A percentile compares a stretch with the other conserved stretches of the same genome.
These are phyloP conservation scores for Volucella inflata DNA, from an alignment of 2,888 invertebrate species.

Conservation along the genomic window DNA sequence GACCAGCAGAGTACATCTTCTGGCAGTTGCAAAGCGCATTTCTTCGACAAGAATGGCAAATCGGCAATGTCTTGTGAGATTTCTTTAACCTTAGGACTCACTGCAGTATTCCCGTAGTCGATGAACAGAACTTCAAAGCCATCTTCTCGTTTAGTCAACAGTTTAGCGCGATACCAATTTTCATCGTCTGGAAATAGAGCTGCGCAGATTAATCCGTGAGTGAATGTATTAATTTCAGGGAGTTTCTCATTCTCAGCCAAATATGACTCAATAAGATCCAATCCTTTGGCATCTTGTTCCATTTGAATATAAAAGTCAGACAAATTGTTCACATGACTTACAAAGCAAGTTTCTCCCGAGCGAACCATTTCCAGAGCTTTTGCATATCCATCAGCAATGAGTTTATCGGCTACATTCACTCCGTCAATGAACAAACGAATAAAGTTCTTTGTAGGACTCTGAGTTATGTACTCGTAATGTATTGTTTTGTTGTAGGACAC, in stretches of 20 bases:
- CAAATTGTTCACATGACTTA: conserved; percentile 90
- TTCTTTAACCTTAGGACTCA: conserved; percentile 85
- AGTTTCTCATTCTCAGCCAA: conserved; percentile 86
- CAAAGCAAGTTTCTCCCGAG: conserved; percentile 87
- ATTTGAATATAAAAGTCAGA: conserved; percentile 92
- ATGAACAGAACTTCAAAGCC: conserved; percentile 87
- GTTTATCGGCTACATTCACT: conserved; percentile 86
- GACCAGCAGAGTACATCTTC: conserved; percentile 87
- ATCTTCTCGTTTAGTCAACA: conserved; percentile 85
- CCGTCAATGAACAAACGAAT: conserved; percentile 88
- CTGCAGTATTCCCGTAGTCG: conserved; percentile 88
- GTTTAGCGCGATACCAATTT: conserved; percentile 88
- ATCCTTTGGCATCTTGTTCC: conserved; percentile 86
- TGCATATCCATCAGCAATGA: conserved; percentile 86
- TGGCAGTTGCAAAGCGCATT: conserved; percentile 87
- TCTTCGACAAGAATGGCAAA: conserved; percentile 86
- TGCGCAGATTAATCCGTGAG: conserved; percentile 86
- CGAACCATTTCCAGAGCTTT: conserved; percentile 85
- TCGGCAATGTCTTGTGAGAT: conserved; percentile 86
- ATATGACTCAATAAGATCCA: conserved; percentile 86
- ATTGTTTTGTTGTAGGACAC: conserved; percentile 81
- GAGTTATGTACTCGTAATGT: conserved; percentile 83
- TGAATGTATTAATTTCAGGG: conserved; percentile 83
- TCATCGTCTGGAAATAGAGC: conserved; percentile 88
- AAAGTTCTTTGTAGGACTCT: conserved; percentile 81